Evolutionary conservation across 2,888 invertebrate genomes (phyloP).

Genomic region (Chrysotoxum bicinctum): DNA sequence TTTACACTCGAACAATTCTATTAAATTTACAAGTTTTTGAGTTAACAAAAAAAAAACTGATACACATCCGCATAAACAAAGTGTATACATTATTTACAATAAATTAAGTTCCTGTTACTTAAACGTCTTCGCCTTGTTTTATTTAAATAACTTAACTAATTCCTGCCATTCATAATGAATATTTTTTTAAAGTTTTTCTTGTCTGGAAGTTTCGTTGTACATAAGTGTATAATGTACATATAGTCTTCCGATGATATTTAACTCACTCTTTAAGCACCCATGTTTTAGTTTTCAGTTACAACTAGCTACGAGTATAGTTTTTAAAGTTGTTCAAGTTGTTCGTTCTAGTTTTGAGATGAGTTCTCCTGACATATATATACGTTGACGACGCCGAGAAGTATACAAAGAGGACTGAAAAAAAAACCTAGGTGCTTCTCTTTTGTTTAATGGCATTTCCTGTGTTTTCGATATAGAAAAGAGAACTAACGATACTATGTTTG

Average conservation of each 20-base stretch:
- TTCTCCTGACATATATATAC: slow-evolving; percentile 13
- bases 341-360: slow-evolving; percentile 22
- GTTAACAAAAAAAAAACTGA: background rate
- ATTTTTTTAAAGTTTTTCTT: slow-evolving; percentile 8
- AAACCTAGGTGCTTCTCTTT: too few relatives aligned
- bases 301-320: slow-evolving; percentile 32
- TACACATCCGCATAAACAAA: background rate
- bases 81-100: background rate
- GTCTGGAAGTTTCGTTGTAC: background rate
- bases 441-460: background rate
- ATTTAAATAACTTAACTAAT: slow-evolving; percentile 15
- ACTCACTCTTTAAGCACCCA: slow-evolving; percentile 6
- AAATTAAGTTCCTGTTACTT: background rate
- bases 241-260: slow-evolving; percentile 24
- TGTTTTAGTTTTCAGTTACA: slow-evolving; percentile 8
- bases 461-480: background rate
- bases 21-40: background rate
- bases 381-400: background rate
- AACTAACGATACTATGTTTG: slow-evolving; percentile 38
- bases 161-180: slow-evolving; percentile 1
- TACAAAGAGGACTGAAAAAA: too few relatives aligned
- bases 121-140: background rate
- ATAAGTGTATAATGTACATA: background rate
- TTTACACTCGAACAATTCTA: background rate
- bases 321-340: slow-evolving; percentile 41